These are phyloP conservation scores for Zoroaster sp. DNA, from an alignment of 53 echinoderm and acorn worm species.

Conservation along the genomic window DNA sequence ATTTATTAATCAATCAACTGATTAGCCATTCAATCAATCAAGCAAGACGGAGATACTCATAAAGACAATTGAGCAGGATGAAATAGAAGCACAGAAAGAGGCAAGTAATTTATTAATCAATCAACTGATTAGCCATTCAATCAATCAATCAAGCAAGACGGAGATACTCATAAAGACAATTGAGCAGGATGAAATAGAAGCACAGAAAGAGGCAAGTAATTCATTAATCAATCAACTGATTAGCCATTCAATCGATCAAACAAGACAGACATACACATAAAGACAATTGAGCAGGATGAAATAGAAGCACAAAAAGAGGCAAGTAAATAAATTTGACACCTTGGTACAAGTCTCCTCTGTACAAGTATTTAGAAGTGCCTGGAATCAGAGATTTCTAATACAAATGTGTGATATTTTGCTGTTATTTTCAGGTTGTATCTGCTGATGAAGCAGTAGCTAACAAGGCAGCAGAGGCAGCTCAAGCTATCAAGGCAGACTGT, in stretches of 20 bases:
- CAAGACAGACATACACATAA: slow-evolving; percentile 91
- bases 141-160: slow-evolving; percentile 58
- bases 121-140: background rate
- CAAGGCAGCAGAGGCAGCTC: slow-evolving; percentile 78
- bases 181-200: slow-evolving; percentile 97
- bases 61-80: slow-evolving; percentile 96
- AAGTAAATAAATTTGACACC: too few relatives aligned
- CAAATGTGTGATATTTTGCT: background rate
- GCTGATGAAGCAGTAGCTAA: slow-evolving; percentile 99
- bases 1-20: background rate
- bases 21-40: background rate
- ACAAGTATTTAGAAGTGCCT: too few relatives aligned
- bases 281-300: slow-evolving; percentile 96
- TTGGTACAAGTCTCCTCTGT: too few relatives aligned
- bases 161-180: slow-evolving; percentile 92
- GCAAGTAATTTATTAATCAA: slow-evolving; percentile 18
- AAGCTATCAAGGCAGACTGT: slow-evolving; percentile 94
- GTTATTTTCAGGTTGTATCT: slow-evolving; percentile 74
- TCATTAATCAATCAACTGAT: background rate
- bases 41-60: slow-evolving; percentile 92
- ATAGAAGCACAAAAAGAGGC: slow-evolving; percentile 99
- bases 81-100: slow-evolving; percentile 99
- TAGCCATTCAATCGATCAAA: background rate
- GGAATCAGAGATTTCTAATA: too few relatives aligned
- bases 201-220: slow-evolving; percentile 87